phyloP scores from a whole-genome alignment of 1,140 invertebrate species.

The Macrobrachium rosenbergii region DNA sequence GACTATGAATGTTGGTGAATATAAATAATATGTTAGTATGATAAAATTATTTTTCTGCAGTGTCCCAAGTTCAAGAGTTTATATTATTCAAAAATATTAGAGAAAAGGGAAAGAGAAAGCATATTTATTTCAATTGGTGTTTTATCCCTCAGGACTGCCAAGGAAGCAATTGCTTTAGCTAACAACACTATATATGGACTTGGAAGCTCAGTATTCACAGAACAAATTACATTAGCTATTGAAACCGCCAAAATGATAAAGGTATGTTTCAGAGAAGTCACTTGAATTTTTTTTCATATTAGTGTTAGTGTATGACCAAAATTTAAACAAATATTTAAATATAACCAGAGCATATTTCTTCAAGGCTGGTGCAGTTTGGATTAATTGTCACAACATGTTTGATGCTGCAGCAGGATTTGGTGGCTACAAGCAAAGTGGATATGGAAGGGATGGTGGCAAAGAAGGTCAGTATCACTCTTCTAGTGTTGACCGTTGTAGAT shows the following conservation, averaged over 20 bases:
- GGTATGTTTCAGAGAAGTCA: slow-evolving; percentile 31
- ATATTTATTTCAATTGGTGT: no score
- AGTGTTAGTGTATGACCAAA: background rate
- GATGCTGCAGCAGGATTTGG: slow-evolving; percentile 73
- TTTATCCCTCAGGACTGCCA: slow-evolving; percentile 71
- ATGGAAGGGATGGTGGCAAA: slow-evolving; percentile 70
- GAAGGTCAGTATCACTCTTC: slow-evolving; percentile 66
- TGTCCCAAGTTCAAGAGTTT: background rate
- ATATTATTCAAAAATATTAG: no score
- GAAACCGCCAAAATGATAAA: slow-evolving; percentile 74
- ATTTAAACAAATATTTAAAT: background rate
- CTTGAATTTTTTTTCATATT: background rate
- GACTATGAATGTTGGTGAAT: no score
- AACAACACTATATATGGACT: slow-evolving; percentile 74
- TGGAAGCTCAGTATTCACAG: slow-evolving; percentile 75
- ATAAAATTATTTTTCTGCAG: no score
- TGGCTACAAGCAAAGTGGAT: slow-evolving; percentile 73
- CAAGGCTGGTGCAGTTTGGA: slow-evolving; percentile 74
- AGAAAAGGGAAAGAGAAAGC: no score
- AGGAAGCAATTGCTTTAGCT: slow-evolving; percentile 75
- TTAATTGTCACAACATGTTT: slow-evolving; percentile 75
- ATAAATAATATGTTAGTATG: no score
- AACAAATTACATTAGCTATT: slow-evolving; percentile 74
- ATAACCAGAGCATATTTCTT: slow-evolving; percentile 9
- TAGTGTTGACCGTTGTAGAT: background rate